Percentiles rank a stretch among this genome's conserved stretches.
Conservation (phyloP, 37 sponge, comb jelly and placozoan species). For the Cladorhizidae sp. region DNA sequence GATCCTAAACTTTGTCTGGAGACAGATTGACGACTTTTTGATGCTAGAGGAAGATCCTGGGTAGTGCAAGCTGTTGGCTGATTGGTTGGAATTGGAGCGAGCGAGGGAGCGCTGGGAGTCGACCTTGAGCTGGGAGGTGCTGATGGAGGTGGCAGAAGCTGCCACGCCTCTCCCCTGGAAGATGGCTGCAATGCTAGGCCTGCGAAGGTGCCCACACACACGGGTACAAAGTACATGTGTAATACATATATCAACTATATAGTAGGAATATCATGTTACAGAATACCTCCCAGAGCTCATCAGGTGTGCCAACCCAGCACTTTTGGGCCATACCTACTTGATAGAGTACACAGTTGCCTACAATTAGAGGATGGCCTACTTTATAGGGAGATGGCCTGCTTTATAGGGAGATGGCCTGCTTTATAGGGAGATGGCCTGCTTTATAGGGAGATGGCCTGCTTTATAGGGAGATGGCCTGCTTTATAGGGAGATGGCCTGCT, state of each 20-base stretch:
- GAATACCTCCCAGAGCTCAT: no score
- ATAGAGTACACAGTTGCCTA: no score
- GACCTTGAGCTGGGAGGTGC: slow-evolving; percentile 67
- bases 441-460: no score
- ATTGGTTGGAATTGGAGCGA: slow-evolving; percentile 38
- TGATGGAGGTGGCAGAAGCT: slow-evolving; percentile 54
- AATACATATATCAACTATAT: background rate
- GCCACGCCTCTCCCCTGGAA: slow-evolving; percentile 87
- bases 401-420: no score
- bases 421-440: no score
- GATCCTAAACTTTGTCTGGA: slow-evolving; percentile 94
- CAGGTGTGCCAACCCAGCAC: no score
- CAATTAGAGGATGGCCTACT: no score
- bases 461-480: no score
- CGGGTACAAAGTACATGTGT: background rate
- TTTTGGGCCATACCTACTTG: no score
- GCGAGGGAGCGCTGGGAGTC: slow-evolving; percentile 47
- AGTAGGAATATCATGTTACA: background rate
- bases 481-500: no score
- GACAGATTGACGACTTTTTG: slow-evolving; percentile 90
- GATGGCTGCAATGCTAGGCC: slow-evolving; percentile 58
- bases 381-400: no score
- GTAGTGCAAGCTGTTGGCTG: slow-evolving; percentile 16
- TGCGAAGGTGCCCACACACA: background rate
- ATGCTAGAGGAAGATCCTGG: slow-evolving; percentile 61